Evolutionary conservation across 1,140 invertebrate genomes (phyloP).

Genomic region (Camponotus pennsylvanicus): DNA sequence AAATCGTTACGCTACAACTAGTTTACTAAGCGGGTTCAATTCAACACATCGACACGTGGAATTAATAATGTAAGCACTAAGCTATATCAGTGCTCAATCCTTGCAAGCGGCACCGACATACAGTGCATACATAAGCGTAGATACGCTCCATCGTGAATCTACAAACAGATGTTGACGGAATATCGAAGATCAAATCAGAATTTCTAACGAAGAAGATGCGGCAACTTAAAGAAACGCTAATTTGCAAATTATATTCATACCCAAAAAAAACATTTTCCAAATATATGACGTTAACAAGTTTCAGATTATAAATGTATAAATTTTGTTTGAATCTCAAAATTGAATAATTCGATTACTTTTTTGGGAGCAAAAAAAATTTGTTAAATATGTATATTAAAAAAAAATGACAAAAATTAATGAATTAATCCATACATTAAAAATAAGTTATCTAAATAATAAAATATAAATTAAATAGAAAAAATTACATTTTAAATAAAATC

Average conservation of each 20-base stretch:
- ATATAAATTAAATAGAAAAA: conserved; percentile 5
- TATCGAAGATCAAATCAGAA: conserved; percentile 54
- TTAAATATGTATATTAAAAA: background rate
- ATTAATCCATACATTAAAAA: background rate
- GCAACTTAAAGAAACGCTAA: conserved; percentile 10
- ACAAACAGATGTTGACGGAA: conserved; percentile 65
- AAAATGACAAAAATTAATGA: background rate
- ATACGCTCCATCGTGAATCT: conserved; percentile 62
- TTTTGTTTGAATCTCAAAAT: background rate
- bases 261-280: background rate
- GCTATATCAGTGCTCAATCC: conserved; percentile 52
- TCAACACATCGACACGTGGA: conserved; percentile 58
- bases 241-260: background rate
- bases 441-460: background rate
- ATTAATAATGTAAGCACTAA: conserved; percentile 69
- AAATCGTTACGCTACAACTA: conserved; percentile 56
- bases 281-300: background rate
- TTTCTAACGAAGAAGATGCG: conserved; percentile 29
- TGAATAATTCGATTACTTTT: background rate
- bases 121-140: conserved; percentile 62
- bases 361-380: background rate
- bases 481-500: conserved; percentile 24
- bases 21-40: conserved; percentile 44
- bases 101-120: conserved; percentile 45
- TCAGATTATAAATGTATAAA: background rate